These are phyloP conservation scores for Lutjanus campechanus DNA, from an alignment of 2,797 vertebrate genomes.

Conservation along the genomic window DNA sequence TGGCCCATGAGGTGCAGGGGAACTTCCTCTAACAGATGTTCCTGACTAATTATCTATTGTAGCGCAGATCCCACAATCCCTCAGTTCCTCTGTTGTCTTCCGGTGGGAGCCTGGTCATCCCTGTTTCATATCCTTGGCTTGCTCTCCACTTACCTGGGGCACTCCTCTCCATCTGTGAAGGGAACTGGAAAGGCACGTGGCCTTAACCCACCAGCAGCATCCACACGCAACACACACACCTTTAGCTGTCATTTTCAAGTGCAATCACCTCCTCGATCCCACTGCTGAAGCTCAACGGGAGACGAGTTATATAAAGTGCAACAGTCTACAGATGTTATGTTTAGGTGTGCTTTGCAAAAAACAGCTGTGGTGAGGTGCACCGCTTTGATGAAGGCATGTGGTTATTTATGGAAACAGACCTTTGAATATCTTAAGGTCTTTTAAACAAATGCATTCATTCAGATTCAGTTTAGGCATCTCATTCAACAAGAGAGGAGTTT, in stretches of 20 bases:
- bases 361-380: constrained; percentile 9
- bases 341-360: constrained; percentile 40
- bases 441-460: constrained; percentile 26
- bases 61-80: constrained; percentile 77
- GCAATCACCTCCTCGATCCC: constrained; percentile 57
- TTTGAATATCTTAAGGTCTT: constrained; percentile 24
- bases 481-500: constrained; percentile 10
- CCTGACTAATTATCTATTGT: constrained; percentile 87
- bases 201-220: constrained; percentile 57
- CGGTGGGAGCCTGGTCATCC: constrained; percentile 83
- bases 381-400: constrained; percentile 44
- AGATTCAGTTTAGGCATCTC: constrained; percentile 1
- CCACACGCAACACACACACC: constrained; percentile 39
- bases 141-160: constrained; percentile 80
- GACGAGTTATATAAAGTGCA: constrained; percentile 68
- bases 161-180: constrained; percentile 82
- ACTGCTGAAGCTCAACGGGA: constrained; percentile 55
- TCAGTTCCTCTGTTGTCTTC: constrained; percentile 77
- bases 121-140: constrained; percentile 78
- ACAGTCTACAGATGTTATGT: constrained; percentile 62
- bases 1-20: constrained; percentile 66
- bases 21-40: constrained; percentile 86
- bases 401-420: constrained; percentile 49
- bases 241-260: constrained; percentile 70
- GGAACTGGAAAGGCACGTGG: constrained; percentile 62